Evolutionary conservation across 2,113 vertebrate genomes (phyloP).

Genomic region (Sinocyclocheilus anshuiensis): DNA sequence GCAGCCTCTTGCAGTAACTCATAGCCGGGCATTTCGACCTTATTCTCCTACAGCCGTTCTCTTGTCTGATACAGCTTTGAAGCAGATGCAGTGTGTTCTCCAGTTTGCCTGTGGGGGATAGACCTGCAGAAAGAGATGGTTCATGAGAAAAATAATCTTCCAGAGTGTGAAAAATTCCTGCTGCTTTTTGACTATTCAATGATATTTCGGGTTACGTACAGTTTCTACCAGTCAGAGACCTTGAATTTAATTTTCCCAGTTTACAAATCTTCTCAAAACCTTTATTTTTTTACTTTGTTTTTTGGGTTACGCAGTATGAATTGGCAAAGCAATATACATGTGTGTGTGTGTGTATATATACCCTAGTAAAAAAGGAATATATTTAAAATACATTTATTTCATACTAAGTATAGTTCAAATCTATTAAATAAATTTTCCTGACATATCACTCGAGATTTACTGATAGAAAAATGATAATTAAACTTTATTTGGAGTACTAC

Average conservation of each 20-base stretch:
- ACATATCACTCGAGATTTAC: no score
- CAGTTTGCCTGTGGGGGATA: background rate
- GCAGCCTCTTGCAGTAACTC: conserved; percentile 44
- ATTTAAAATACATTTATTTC: no score
- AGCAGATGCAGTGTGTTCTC: conserved; percentile 27
- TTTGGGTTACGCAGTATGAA: background rate
- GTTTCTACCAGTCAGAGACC: background rate
- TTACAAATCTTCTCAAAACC: background rate
- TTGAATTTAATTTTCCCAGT: background rate
- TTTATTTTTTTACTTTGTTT: background rate
- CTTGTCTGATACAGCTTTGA: conserved; percentile 15
- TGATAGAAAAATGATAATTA: no score
- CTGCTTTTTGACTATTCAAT: conserved; percentile 25
- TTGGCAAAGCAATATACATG: background rate
- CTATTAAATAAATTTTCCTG: no score
- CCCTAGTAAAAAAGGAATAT: no score
- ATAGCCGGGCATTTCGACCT: conserved; percentile 20
- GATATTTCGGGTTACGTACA: background rate
- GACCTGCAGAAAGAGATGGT: conserved; percentile 9
- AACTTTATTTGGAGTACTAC: no score
- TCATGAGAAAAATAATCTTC: background rate
- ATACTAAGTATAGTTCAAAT: no score
- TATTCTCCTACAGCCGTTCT: conserved; percentile 13
- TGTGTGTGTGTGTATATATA: no score
- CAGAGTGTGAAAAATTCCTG: background rate